Evolutionary conservation across 2,113 vertebrate genomes (phyloP).

Genomic region (Piaya cayana): DNA sequence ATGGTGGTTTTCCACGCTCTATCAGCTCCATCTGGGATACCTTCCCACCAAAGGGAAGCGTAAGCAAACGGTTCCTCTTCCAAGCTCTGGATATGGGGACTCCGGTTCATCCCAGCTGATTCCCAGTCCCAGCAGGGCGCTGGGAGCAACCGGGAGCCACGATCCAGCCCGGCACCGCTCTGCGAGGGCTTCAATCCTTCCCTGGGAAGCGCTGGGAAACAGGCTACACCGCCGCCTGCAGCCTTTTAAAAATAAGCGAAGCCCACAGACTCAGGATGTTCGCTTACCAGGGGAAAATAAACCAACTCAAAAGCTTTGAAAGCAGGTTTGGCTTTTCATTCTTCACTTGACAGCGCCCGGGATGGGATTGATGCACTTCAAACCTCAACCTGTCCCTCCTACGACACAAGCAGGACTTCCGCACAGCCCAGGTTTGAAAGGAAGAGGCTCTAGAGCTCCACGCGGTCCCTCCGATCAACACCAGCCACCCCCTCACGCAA

Average conservation of each 20-base stretch:
- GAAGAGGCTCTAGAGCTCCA: background rate
- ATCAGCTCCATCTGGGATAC: background rate
- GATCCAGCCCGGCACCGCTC: too few species aligned
- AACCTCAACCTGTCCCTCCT: background rate
- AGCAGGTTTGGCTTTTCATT: background rate
- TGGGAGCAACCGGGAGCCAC: too few species aligned
- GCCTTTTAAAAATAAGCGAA: background rate
- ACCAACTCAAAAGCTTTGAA: background rate
- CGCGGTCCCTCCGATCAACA: fast-evolving
- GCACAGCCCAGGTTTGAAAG: background rate
- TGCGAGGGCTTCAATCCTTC: background rate
- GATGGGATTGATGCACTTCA: background rate
- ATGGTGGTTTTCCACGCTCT: background rate
- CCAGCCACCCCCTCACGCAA: too few species aligned
- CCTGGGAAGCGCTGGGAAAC: too few species aligned
- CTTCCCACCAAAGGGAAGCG: background rate
- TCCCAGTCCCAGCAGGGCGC: background rate
- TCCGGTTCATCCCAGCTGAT: background rate
- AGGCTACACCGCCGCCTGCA: too few species aligned
- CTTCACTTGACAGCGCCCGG: background rate
- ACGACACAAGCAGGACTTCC: background rate
- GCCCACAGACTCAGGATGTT: background rate
- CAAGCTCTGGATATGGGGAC: background rate
- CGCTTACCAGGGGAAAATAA: background rate
- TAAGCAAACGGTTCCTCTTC: fast-evolving